Conservation (phyloP, 2,113 vertebrate genomes). For the Vicugna pacos region DNA sequence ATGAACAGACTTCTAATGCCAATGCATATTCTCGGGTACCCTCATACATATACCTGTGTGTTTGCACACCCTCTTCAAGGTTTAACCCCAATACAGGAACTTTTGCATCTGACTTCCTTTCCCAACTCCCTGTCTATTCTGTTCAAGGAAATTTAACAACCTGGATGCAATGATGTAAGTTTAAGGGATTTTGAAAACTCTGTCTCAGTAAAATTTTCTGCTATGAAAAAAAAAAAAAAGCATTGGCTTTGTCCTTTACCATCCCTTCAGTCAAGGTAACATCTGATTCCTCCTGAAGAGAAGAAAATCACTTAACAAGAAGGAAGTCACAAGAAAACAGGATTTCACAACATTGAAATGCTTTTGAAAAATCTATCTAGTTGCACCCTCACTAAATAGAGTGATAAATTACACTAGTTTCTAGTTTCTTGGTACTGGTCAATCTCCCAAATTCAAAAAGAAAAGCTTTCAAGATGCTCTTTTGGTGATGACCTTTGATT, state of each 20-base stretch:
- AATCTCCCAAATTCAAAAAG: not conserved
- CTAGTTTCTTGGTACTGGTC: not conserved
- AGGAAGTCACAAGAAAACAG: not conserved
- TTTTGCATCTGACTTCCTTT: not conserved
- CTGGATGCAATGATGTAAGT: not conserved
- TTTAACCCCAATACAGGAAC: not conserved
- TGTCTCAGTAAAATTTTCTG: not conserved
- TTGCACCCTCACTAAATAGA: not conserved
- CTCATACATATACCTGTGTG: not conserved
- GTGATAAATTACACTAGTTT: no score
- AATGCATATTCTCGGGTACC: not conserved
- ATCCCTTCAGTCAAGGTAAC: not conserved
- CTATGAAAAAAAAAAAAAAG: not conserved
- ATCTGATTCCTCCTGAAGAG: not conserved
- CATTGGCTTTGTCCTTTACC: not conserved
- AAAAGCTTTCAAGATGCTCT: not conserved
- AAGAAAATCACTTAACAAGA: not conserved
- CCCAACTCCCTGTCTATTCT: not conserved
- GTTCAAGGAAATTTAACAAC: not conserved
- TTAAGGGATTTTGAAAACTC: not conserved
- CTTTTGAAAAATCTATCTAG: conserved; percentile 28
- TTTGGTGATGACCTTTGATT: not conserved
- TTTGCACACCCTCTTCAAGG: not conserved
- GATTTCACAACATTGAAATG: not conserved
- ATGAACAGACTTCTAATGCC: not conserved